Evolutionary conservation across 2,888 invertebrate genomes (phyloP).

Genomic region (Drosophila quinaria): DNA sequence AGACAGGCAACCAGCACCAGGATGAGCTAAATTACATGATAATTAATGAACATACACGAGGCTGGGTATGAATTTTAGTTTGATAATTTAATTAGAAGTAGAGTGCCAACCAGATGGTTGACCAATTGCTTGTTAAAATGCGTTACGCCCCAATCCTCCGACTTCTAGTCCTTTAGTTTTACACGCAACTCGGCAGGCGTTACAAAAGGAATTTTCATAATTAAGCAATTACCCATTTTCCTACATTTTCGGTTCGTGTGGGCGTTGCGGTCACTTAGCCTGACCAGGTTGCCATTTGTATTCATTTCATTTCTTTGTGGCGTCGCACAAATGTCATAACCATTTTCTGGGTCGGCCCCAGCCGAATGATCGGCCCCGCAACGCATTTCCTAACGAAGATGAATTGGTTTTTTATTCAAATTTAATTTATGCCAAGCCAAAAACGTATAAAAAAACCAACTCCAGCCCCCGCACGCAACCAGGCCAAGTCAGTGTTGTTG

Average conservation of each 20-base stretch:
- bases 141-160: constrained; percentile 33
- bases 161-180: constrained; percentile 6
- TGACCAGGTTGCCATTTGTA: constrained; percentile 66
- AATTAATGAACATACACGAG: constrained; percentile 63
- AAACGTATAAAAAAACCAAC: constrained; percentile 40
- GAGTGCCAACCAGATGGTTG: constrained; percentile 67
- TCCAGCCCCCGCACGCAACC: constrained; percentile 20
- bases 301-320: constrained; percentile 61
- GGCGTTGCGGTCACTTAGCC: constrained; percentile 76
- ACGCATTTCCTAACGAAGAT: constrained; percentile 81
- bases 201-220: constrained; percentile 83
- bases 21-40: constrained; percentile 68
- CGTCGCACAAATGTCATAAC: constrained; percentile 74
- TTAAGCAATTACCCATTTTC: constrained; percentile 83
- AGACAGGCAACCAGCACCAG: constrained; percentile 36
- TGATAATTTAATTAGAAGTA: constrained; percentile 79
- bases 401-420: constrained; percentile 84
- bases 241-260: constrained; percentile 41
- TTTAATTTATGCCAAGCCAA: constrained; percentile 80
- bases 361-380: constrained; percentile 47
- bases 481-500: constrained; percentile 8
- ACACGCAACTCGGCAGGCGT: constrained; percentile 67
- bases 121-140: constrained; percentile 56
- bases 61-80: constrained; percentile 58
- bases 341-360: constrained; percentile 55